Percentiles rank a stretch among this genome's conserved stretches.
Conservation (phyloP, 53 echinoderm and acorn worm genomes). For the Echinarachnius parma region DNA sequence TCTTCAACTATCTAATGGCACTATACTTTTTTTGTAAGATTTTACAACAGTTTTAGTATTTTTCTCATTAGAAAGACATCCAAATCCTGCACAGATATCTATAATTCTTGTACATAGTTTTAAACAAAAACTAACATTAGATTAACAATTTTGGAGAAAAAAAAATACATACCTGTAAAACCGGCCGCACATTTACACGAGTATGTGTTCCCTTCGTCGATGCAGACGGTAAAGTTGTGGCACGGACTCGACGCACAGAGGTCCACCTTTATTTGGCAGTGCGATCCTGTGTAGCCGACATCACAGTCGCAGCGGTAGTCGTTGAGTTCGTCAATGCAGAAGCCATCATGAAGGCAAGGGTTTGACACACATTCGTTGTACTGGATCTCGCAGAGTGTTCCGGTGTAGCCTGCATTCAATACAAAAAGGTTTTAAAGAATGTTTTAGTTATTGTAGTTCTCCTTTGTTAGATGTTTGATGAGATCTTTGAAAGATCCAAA, state of each 20-base stretch:
- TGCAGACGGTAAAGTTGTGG: conserved; percentile 66
- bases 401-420: conserved; percentile 61
- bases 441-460: too few species aligned
- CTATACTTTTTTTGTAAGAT: too few species aligned
- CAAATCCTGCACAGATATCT: too few species aligned
- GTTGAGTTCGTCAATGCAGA: conserved; percentile 71
- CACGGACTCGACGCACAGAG: conserved; percentile 83
- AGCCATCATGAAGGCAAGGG: conserved; percentile 74
- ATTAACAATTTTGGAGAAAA: too few species aligned
- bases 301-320: conserved; percentile 73
- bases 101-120: too few species aligned
- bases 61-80: too few species aligned
- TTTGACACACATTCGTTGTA: conserved; percentile 81
- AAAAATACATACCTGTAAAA: conserved; percentile 76
- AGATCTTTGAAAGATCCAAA: too few species aligned
- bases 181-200: conserved; percentile 73
- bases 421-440: background rate
- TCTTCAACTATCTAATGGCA: too few species aligned
- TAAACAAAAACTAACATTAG: too few species aligned
- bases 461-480: too few species aligned
- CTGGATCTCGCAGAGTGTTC: conserved; percentile 75
- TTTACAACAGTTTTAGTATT: too few species aligned
- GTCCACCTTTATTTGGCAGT: conserved; percentile 83
- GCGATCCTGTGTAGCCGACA: conserved; percentile 75
- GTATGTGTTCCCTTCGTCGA: conserved; percentile 64